Percentiles rank a stretch among this genome's conserved stretches.
phyloP scores from a whole-genome alignment of 1,140 invertebrate species.

The Drosophila orena region DNA sequence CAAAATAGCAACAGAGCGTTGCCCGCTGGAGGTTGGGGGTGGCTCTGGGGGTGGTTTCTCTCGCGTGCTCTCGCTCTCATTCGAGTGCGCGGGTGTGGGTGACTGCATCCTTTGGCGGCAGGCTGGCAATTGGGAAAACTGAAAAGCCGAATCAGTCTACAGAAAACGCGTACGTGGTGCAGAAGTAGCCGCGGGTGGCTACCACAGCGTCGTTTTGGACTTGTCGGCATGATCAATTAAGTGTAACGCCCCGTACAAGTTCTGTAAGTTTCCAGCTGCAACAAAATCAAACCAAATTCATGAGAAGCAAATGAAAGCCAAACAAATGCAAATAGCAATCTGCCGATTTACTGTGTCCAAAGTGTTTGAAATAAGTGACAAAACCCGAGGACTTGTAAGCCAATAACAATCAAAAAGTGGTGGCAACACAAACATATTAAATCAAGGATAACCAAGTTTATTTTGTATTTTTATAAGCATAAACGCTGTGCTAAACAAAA shows the following conservation, averaged over 20 bases:
- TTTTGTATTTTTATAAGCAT: conserved; percentile 61
- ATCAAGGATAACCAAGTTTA: conserved; percentile 31
- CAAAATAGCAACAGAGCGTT: conserved; percentile 82
- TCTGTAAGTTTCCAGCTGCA: conserved; percentile 81
- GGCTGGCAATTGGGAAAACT: conserved; percentile 71
- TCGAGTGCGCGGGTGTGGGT: conserved; percentile 38
- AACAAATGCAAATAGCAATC: conserved; percentile 41
- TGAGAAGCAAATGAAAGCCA: conserved; percentile 47
- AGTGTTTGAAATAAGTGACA: conserved; percentile 53
- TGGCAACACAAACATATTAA: conserved; percentile 40
- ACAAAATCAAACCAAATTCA: conserved; percentile 29
- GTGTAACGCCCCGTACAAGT: conserved; percentile 85
- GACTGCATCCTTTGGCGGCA: conserved; percentile 71
- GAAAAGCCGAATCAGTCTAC: conserved; percentile 84
- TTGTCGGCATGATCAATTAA: conserved; percentile 85
- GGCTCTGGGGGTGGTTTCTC: conserved; percentile 50
- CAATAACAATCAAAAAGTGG: conserved; percentile 65
- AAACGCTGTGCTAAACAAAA: conserved; percentile 54
- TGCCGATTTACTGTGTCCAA: conserved; percentile 51
- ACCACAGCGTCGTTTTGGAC: conserved; percentile 84
- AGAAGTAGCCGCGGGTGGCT: conserved; percentile 85
- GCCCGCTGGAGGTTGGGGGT: conserved; percentile 32
- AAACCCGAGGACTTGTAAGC: conserved; percentile 54
- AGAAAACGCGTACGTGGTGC: conserved; percentile 85
- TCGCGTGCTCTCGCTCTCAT: conserved; percentile 32